Evolutionary conservation across 2,888 invertebrate species (phyloP).

Genomic region (Linyphia triangularis): DNA sequence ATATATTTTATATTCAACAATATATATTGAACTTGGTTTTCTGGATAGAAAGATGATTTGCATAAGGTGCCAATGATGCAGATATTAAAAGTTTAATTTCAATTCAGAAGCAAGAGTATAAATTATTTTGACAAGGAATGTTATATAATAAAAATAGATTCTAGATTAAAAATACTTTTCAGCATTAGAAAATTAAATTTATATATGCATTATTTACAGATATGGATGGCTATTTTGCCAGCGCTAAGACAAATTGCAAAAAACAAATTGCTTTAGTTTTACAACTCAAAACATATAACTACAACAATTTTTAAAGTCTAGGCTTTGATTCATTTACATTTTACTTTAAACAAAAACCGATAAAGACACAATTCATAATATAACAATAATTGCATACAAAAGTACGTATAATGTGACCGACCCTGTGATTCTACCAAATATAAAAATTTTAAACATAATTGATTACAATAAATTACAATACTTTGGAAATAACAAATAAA

Average conservation of each 20-base stretch:
- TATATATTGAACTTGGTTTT: too few species aligned
- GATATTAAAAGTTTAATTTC: slow-evolving; percentile 1
- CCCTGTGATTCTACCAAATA: slow-evolving; percentile 5
- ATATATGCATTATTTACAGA: slow-evolving; percentile 38
- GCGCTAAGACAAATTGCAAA: background rate
- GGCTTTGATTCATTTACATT: background rate
- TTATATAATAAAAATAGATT: slow-evolving; percentile 53
- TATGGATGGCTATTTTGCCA: background rate
- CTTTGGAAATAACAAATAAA: slow-evolving; percentile 4
- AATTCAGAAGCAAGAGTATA: slow-evolving; percentile 16
- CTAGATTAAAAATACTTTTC: slow-evolving; percentile 49
- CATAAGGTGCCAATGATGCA: background rate
- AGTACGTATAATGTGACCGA: background rate
- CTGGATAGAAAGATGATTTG: too few species aligned
- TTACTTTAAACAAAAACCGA: background rate
- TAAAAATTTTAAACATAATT: slow-evolving; percentile 20
- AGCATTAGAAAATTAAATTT: slow-evolving; percentile 61
- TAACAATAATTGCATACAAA: background rate
- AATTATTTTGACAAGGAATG: slow-evolving; percentile 26
- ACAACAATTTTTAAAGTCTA: background rate
- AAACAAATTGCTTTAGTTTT: background rate
- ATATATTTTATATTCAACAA: too few species aligned
- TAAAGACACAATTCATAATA: background rate
- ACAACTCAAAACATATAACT: background rate
- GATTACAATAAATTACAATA: slow-evolving; percentile 9